Evolutionary conservation across 2,797 vertebrate species (phyloP), one percentile per base, ranked within the genome.

Genomic region (Ctenochaetus hawaiiensis): DNA sequence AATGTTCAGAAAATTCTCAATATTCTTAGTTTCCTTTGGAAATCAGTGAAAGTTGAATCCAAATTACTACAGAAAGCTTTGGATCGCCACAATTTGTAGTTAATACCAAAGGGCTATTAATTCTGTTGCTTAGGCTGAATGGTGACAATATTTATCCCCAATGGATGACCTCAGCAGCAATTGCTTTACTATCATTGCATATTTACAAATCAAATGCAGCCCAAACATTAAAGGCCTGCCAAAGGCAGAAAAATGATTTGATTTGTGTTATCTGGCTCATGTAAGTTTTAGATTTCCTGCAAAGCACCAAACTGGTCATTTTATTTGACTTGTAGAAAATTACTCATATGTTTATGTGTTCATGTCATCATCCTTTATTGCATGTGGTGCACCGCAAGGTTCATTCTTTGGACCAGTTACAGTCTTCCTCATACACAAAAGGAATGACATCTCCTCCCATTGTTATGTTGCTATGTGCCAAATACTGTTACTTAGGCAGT

Each of bases 341-440:
- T 16, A 10, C 11, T 5, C 5, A 9, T 69, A 18, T 41, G 41
- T 34, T 13, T 6, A 30, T 9, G 8, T 17, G 2, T 51, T 67
- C 1, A 30, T 45, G 20, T 22, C 44, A 13, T 60, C 6, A 13
- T 4, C 10, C 5, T 56, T 1, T 13, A n/a, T 65, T 12, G n/a
- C 0, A 48, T 53, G 48, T 41, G 64, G 67, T 47, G 49, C 39
- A 17, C 69, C 69, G 43, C 64, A 69, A 22, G 60, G 77, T 18
- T 61, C 26, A 44, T 8, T 73, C 37, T 20, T 73, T 9, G 68
- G 39, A 74, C 30, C 48, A 41, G 6, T 22, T 6, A 22, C 16
- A 45, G 26, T 57, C 37, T 20, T 26, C n/a, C 4, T 52, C 26
- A 39, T 30, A 30, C 30, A 30, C 30, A 30, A 5, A 34, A 5